These are phyloP conservation scores for Chymomyza amoena DNA, from an alignment of 2,888 invertebrate genomes.

Conservation along the genomic window DNA sequence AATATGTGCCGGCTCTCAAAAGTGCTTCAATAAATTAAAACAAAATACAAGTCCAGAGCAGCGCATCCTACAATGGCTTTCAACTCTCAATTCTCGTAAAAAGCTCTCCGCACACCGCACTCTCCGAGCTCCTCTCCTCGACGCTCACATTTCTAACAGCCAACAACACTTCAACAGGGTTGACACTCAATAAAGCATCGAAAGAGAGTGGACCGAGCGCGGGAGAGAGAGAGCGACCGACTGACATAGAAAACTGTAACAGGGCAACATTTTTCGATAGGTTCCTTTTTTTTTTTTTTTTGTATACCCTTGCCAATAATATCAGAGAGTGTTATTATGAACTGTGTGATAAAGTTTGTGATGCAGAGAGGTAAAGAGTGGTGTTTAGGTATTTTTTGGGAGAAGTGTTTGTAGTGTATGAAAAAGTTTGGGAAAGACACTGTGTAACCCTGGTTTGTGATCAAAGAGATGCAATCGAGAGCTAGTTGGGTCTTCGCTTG, in stretches of 20 bases:
- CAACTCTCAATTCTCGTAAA: constrained; percentile 4
- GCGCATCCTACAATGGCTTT: neutral
- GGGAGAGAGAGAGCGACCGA: constrained; percentile 6
- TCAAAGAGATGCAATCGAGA: no score
- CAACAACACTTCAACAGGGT: neutral
- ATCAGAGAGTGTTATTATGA: neutral
- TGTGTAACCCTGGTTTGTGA: no score
- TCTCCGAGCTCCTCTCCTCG: no score
- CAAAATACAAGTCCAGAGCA: constrained; percentile 21
- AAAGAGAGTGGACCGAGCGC: constrained; percentile 5
- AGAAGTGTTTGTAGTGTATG: no score
- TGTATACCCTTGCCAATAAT: neutral
- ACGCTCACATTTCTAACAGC: neutral
- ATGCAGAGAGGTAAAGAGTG: no score
- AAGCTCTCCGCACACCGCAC: neutral
- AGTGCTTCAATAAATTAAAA: constrained; percentile 63
- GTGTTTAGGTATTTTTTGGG: no score
- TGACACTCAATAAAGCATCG: constrained; percentile 31
- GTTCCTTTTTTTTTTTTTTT: neutral
- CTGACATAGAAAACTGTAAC: constrained; percentile 49
- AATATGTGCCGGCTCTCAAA: constrained; percentile 16
- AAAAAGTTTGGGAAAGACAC: no score
- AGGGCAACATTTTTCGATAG: constrained; percentile 54
- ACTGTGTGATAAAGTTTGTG: no score
- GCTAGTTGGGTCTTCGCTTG: no score